phyloP scores from a whole-genome alignment of 2,113 vertebrate genomes.

The Dolichallabes microphthalmus region DNA sequence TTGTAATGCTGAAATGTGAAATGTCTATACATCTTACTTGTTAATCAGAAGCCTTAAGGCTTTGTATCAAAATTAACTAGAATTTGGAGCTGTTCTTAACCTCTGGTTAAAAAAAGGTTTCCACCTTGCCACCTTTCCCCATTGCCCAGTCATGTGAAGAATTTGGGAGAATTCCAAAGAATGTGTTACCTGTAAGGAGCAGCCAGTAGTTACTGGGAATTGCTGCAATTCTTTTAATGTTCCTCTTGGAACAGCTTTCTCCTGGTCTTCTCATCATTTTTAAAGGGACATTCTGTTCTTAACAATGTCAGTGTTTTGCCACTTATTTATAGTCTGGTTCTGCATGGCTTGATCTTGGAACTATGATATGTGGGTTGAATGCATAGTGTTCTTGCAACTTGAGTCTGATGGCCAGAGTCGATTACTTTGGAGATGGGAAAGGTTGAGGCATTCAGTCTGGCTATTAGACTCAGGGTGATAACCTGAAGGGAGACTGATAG shows the following conservation, averaged over 20 bases:
- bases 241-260: background rate
- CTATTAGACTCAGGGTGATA: no score
- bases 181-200: slow-evolving; percentile 11
- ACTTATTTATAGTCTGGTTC: background rate
- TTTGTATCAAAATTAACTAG: background rate
- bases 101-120: background rate
- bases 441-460: no score
- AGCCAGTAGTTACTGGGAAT: background rate
- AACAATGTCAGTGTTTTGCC: background rate
- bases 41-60: background rate
- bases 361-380: no score
- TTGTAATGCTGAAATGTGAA: background rate
- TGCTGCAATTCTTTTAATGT: background rate
- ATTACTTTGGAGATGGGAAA: no score
- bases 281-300: background rate
- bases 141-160: background rate
- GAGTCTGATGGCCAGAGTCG: no score
- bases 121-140: background rate
- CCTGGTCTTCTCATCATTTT: background rate
- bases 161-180: background rate
- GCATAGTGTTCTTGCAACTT: no score
- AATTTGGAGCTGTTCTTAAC: no score
- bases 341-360: no score
- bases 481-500: no score
- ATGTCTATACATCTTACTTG: no score